phyloP scores from a whole-genome alignment of 2,113 vertebrate genomes.

The Pteruthius melanotis region DNA sequence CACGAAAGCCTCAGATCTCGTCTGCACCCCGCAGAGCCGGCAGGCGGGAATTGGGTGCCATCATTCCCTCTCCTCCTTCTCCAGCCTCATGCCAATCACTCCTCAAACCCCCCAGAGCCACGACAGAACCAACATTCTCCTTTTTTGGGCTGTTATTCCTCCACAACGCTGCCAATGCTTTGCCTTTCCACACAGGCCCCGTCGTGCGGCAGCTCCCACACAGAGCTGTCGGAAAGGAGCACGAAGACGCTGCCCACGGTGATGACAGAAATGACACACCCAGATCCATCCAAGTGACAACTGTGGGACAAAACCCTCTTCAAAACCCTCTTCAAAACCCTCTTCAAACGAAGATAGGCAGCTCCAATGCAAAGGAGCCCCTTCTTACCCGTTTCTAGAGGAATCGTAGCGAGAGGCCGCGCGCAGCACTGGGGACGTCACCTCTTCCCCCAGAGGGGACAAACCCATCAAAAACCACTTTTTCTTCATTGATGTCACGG shows the following conservation, averaged over 20 bases:
- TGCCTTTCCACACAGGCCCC: neutral
- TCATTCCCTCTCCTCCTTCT: neutral
- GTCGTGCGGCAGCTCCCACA: neutral
- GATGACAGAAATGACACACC: neutral
- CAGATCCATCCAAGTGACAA: rapidly evolving
- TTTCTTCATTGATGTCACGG: neutral
- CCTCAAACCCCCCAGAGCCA: neutral
- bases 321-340: neutral
- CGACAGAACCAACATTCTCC: neutral
- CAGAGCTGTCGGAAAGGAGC: neutral
- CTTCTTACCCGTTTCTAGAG: rapidly evolving
- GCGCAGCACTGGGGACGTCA: neutral
- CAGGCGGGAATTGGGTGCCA: neutral
- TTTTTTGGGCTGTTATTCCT: neutral
- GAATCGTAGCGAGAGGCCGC: rapidly evolving
- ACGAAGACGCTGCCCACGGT: rapidly evolving
- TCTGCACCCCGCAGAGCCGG: neutral
- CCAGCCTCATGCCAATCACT: neutral
- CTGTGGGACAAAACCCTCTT: neutral
- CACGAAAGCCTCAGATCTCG: neutral
- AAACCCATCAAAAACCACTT: neutral
- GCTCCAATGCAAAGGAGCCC: rapidly evolving
- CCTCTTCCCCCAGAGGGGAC: neutral
- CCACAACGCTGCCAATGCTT: neutral
- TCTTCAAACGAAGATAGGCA: neutral